Conservation (phyloP, 2,113 vertebrate genomes). For the Albula glossodonta region DNA sequence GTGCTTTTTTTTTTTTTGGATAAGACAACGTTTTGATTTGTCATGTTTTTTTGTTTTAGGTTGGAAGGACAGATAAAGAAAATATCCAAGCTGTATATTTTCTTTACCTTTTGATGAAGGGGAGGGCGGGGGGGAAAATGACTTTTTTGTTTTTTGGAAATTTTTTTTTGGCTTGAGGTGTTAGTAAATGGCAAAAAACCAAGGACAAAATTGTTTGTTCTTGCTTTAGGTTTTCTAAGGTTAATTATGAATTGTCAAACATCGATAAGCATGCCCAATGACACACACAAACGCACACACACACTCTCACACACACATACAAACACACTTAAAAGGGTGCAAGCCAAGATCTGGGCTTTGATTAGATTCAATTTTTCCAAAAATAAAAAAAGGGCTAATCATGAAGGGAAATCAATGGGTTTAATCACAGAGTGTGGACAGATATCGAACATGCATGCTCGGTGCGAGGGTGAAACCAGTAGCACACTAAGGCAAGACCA, state of each 20-base stretch:
- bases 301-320: conserved; percentile 37
- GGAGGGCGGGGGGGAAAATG: conserved; percentile 80
- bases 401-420: conserved; percentile 57
- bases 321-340: conserved; percentile 61
- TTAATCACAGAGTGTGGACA: conserved; percentile 55
- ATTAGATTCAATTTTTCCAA: conserved; percentile 32
- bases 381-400: conserved; percentile 62
- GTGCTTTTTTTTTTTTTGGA: conserved; percentile 51
- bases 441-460: conserved; percentile 43
- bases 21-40: conserved; percentile 69
- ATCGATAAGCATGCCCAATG: conserved; percentile 81
- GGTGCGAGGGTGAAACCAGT: conserved; percentile 64
- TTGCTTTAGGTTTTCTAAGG: conserved; percentile 79
- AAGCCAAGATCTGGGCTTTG: conserved; percentile 70
- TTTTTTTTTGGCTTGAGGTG: conserved; percentile 65
- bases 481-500: conserved; percentile 62
- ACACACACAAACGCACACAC: conserved; percentile 39
- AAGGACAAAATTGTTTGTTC: conserved; percentile 84
- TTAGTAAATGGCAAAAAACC: conserved; percentile 84
- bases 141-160: conserved; percentile 66
- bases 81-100: conserved; percentile 70
- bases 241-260: conserved; percentile 72
- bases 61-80: conserved; percentile 74
- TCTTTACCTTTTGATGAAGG: conserved; percentile 77
- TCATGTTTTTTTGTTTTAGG: conserved; percentile 72